Conservation (phyloP, 2,888 invertebrate species). For the Cyaniris semiargus region DNA sequence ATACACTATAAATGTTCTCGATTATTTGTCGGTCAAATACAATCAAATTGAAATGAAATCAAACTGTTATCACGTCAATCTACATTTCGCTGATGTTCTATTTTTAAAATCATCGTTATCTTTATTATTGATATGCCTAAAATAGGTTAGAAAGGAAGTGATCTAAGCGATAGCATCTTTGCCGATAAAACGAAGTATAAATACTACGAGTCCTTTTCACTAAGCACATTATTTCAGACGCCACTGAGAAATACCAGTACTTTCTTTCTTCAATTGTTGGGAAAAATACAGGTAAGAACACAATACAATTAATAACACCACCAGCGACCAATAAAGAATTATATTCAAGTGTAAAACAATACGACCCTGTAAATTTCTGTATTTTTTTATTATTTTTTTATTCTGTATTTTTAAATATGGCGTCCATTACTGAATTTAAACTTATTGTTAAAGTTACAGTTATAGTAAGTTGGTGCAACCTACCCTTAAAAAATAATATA, state of each 20-base stretch:
- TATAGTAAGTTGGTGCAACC: no score
- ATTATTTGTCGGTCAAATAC: not conserved
- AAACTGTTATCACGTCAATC: not conserved
- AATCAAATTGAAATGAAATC: not conserved
- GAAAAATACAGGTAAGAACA: not conserved
- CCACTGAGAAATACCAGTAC: not conserved
- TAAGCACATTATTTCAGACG: not conserved
- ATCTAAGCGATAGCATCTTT: slow-evolving; percentile 31
- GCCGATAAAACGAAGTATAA: slow-evolving; percentile 39
- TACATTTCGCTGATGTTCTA: not conserved
- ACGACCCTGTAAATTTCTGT: no score
- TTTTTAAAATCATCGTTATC: slow-evolving; percentile 13
- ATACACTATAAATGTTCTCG: no score
- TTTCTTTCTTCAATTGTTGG: not conserved
- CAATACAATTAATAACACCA: no score
- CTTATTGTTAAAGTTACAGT: no score
- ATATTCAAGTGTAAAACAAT: no score
- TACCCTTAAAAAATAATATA: no score
- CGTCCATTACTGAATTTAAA: no score
- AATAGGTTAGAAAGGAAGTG: slow-evolving; percentile 33
- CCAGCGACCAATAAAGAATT: no score
- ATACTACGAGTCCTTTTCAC: not conserved
- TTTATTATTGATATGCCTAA: slow-evolving; percentile 28
- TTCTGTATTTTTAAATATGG: no score
- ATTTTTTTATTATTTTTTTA: no score